Evolutionary conservation across 1,140 invertebrate genomes (phyloP).

Genomic region (Nylanderia fulva): DNA sequence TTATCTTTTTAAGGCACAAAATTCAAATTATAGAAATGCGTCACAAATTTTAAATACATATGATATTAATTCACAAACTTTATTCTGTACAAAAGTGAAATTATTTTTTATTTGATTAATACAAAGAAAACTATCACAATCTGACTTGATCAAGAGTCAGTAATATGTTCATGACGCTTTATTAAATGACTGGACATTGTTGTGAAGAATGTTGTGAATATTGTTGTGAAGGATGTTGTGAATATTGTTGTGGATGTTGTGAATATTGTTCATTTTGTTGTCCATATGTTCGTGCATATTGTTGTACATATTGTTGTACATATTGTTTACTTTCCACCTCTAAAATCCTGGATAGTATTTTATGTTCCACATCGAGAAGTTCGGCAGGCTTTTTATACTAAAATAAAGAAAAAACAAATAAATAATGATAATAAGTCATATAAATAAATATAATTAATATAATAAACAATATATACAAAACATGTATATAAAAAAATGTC

Average conservation of each 20-base stretch:
- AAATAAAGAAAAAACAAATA: conserved; percentile 82
- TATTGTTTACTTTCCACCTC: conserved; percentile 85
- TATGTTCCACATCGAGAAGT: conserved; percentile 90
- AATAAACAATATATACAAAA: not conserved
- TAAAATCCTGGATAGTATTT: conserved; percentile 86
- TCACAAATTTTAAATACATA: too few species aligned
- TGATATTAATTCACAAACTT: too few species aligned
- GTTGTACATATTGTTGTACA: too few species aligned
- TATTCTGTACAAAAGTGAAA: too few species aligned
- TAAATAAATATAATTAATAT: conserved; percentile 33
- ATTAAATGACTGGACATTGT: conserved; percentile 85
- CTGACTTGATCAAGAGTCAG: not conserved
- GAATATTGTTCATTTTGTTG: too few species aligned
- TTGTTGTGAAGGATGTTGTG: too few species aligned
- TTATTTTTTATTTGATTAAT: not conserved
- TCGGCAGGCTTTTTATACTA: conserved; percentile 91
- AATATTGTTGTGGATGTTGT: too few species aligned
- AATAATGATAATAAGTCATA: too few species aligned
- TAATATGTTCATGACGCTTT: conserved; percentile 23
- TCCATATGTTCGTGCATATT: too few species aligned
- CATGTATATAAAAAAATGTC: conserved; percentile 74
- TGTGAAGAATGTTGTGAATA: too few species aligned
- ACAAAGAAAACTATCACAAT: not conserved
- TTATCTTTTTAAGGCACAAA: too few species aligned
- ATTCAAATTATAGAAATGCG: too few species aligned